Evolutionary conservation across 2,797 vertebrate genomes (phyloP), one percentile per base, ranked within the genome.

Genomic region (Syngnathus rostellatus): DNA sequence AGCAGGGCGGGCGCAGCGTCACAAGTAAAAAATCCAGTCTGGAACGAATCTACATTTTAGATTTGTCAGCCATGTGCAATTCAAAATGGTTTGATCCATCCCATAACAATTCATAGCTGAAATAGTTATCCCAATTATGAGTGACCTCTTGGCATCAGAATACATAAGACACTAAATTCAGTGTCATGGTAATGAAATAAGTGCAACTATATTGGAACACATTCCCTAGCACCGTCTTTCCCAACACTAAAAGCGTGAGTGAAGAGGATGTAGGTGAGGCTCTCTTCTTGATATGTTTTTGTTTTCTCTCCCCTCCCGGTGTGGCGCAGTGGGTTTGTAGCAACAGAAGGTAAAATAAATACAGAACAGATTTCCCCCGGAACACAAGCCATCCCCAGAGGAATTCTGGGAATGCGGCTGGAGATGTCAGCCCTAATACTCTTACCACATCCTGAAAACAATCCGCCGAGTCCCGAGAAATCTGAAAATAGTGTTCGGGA

Each of bases 281-380:
- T 85, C 81, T 82, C 76, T 83, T 81, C 45, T 83, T 78, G 70
- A 81, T 80, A 83, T 85, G 78, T 88, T 89, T 89, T 85, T 86
- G 79, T 87, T 90, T 87, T 87, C 83, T 75, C 82, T 79, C 82
- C 85, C 85, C 84, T 83, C 85, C 84, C 40, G 72, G 85, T 83
- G 86, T 71, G 81, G 85, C 87, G 78, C 83, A 68, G 68, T 65
- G 79, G 84, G 77, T 81, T 85, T 75, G 77, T 79, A 87, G 86
- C 77, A 83, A 87, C 83, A 87, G 82, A 90, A 89, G 85, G 86
- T 89, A 90, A 90, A 89, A 90, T 88, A 90, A 91, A 90, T 88
- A 90, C 53, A 17, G 77, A 73, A 75, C 84, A 87, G 87, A 87
- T 85, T 87, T 89, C 84, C 88, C 81, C 88, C 85, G 85, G 88